These are phyloP conservation scores for Petaurus breviceps DNA, from an alignment of 2,113 vertebrate genomes.

Conservation along the genomic window DNA sequence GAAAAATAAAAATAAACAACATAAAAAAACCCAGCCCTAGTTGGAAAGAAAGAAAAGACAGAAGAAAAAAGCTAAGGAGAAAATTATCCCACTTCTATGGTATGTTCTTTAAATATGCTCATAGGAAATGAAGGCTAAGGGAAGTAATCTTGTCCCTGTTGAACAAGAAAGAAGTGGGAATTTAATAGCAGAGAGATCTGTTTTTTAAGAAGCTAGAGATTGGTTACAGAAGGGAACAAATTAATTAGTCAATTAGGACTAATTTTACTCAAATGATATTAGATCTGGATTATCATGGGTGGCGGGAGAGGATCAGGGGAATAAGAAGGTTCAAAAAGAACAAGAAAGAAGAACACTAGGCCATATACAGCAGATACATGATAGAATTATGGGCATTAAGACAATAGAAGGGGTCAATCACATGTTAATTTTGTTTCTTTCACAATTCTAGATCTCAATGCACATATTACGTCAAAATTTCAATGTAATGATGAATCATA, in stretches of 20 bases:
- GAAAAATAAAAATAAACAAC: not conserved
- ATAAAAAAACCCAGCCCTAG: not conserved
- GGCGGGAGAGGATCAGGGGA: not conserved
- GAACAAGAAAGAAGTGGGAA: not conserved
- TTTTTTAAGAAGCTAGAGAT: not conserved
- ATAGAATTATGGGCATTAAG: not conserved
- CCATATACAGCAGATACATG: not conserved
- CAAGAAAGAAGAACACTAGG: not conserved
- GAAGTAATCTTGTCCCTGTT: not conserved
- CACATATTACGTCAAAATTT: not conserved
- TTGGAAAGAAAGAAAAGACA: not conserved
- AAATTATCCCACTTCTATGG: not conserved
- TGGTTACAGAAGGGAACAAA: not conserved
- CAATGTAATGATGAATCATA: not conserved
- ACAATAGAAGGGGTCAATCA: not conserved
- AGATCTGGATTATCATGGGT: not conserved
- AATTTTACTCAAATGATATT: not conserved
- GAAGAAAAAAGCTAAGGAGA: not conserved
- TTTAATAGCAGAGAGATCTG: not conserved
- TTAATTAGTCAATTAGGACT: not conserved
- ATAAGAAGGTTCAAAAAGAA: not conserved
- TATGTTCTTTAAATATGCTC: not conserved
- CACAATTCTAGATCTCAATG: not conserved
- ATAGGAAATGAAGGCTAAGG: not conserved
- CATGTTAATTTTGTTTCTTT: not conserved